Conservation (phyloP, 2,113 vertebrate genomes). For the Agapornis roseicollis region DNA sequence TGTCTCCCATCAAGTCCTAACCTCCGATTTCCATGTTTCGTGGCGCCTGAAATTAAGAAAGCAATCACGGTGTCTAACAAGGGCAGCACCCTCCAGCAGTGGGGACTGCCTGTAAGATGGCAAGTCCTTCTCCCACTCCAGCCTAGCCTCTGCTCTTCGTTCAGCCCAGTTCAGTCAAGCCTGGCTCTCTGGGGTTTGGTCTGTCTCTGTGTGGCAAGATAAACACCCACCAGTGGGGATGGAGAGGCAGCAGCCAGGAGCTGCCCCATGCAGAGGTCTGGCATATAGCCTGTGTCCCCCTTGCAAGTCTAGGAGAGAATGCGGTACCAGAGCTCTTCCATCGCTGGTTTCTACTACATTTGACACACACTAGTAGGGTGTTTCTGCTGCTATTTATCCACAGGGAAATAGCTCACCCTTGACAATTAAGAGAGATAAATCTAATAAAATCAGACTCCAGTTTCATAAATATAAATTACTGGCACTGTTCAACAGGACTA, state of each 20-base stretch:
- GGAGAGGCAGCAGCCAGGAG: neutral
- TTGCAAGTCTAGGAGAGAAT: rapidly evolving
- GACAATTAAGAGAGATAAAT: constrained; percentile 41
- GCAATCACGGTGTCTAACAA: neutral
- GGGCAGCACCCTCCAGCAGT: neutral
- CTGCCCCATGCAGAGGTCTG: neutral
- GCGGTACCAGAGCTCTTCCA: neutral
- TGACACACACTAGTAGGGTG: neutral
- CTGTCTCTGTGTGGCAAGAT: no score
- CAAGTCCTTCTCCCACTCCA: neutral
- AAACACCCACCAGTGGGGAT: rapidly evolving
- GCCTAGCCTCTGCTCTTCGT: rapidly evolving
- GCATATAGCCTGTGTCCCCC: rapidly evolving
- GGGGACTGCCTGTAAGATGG: neutral
- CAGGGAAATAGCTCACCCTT: constrained; percentile 19
- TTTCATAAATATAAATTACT: neutral
- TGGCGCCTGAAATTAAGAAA: neutral
- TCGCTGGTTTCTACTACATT: neutral
- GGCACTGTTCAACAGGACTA: neutral
- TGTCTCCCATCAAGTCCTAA: neutral
- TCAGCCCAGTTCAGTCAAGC: neutral
- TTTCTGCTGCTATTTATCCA: constrained; percentile 1
- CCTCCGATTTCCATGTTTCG: neutral
- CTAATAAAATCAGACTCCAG: neutral
- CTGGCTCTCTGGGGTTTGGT: neutral